Base-by-base conservation (phyloP, 2,113 vertebrate genomes). In the Zootoca vivipara region DNA sequence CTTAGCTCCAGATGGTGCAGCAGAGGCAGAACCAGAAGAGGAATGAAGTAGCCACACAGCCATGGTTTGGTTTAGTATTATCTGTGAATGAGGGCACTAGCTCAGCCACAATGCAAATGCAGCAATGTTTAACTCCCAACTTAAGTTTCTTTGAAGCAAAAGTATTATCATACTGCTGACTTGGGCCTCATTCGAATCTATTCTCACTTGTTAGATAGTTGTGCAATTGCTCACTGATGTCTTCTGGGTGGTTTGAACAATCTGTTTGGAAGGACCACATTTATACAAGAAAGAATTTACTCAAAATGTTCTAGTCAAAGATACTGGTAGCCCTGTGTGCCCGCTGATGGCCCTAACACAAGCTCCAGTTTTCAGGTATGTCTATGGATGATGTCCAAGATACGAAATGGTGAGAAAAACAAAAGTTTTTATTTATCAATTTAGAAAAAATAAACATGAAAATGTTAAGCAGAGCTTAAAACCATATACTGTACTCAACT, bases 321-420 rank as follows among this genome's bases (percentile, higher is more conserved):
- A 73, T 0, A n/a, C n/a, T n/a, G n/a, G n/a, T n/a, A 46, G 72
- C 4, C 52, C 8, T 38, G 2, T 2, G 2, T 30, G 64, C 35
- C 62, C 35, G 13, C 5, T 33, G 35, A 7, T 1, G 10, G 16
- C 2, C 12, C 2, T 65, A 33, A 0, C 0, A 35, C 12, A 89
- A 28, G 28, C 7, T 26, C 52, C 18, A 67, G 15, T 65, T 65
- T 78, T 5, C 12, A 42, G 38, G 7, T 74, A 64, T 40, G 35
- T 40, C 18, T 5, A 40, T 28, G 28, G 73, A 18, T 67, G 2
- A n/a, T 58, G 7, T 9, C 67, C 5, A 26, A 70, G 16, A 24
- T 64, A n/a, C 40, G 9, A 18, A 42, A 40, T 22, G 1, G 9
- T 52, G 46, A 26, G 13, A 0, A 26, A 46, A 70, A 46, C 0